phyloP scores from a whole-genome alignment of 2,888 invertebrate genomes.

The Entomobrya proxima region DNA sequence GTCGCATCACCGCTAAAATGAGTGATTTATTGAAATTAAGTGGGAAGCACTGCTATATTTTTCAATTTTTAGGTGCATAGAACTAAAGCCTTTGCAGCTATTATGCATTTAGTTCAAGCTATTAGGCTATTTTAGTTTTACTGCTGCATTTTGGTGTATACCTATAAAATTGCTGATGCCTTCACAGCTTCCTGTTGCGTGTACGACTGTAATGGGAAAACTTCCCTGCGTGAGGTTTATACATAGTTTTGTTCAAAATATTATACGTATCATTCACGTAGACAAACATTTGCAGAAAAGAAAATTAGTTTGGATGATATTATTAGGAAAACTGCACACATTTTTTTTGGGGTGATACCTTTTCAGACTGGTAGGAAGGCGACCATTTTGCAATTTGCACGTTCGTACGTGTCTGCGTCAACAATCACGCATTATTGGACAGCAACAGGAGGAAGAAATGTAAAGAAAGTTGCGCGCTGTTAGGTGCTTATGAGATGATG shows the following conservation, averaged over 20 bases:
- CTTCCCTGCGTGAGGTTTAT: constrained; percentile 29
- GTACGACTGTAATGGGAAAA: constrained; percentile 44
- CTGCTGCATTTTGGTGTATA: background rate
- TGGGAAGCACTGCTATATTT: constrained; percentile 9
- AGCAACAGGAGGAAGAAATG: background rate
- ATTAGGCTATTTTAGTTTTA: background rate
- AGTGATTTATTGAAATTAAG: constrained; percentile 51
- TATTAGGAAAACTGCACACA: background rate
- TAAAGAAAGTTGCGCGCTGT: constrained; percentile 6
- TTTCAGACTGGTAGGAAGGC: constrained; percentile 24
- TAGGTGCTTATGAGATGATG: constrained; percentile 7
- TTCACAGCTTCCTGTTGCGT: constrained; percentile 61
- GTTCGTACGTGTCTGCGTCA: constrained; percentile 39
- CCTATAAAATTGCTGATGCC: constrained; percentile 1
- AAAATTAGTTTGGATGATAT: background rate
- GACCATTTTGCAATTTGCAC: constrained; percentile 32
- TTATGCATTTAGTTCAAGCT: background rate
- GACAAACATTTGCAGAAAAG: background rate
- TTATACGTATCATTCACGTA: background rate
- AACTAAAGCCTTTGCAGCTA: background rate
- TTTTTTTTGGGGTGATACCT: constrained; percentile 7
- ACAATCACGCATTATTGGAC: constrained; percentile 36
- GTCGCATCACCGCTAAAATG: background rate
- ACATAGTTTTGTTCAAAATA: constrained; percentile 12
- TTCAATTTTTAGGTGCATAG: background rate